Percentiles rank a stretch among this genome's conserved stretches.
Conservation (phyloP, 2,888 invertebrate species). For the Troilus luridus region DNA sequence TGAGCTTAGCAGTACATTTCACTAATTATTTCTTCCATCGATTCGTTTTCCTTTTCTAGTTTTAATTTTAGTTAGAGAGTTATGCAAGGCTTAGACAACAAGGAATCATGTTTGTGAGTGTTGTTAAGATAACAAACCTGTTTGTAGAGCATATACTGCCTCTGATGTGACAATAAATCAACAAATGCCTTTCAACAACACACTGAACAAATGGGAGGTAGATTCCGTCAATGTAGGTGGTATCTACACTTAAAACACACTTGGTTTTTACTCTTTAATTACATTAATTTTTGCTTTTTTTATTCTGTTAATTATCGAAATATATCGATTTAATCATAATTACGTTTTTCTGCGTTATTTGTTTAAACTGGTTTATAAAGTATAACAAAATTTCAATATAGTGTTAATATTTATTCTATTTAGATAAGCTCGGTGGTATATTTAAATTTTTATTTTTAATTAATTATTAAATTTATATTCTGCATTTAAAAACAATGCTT, state of each 20-base stretch:
- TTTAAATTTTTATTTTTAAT: too few species aligned
- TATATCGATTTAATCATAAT: background rate
- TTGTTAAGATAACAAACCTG: background rate
- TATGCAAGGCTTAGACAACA: background rate
- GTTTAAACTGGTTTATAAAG: background rate
- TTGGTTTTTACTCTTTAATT: background rate
- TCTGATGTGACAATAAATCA: slow-evolving; percentile 41
- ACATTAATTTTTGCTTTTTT: background rate
- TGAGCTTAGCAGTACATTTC: background rate
- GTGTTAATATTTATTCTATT: too few species aligned
- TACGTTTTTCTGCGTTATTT: background rate
- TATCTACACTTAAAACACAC: background rate
- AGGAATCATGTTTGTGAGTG: slow-evolving; percentile 16
- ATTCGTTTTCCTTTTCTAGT: background rate
- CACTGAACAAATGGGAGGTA: background rate
- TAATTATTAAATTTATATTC: too few species aligned
- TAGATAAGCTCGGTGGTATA: too few species aligned
- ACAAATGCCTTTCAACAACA: slow-evolving; percentile 42
- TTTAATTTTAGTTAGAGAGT: background rate
- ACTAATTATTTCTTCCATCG: background rate
- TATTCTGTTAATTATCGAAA: background rate
- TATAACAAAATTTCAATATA: too few species aligned
- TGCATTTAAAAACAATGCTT: too few species aligned
- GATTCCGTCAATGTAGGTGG: background rate
- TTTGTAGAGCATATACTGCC: background rate